phyloP scores from a whole-genome alignment of 2,797 vertebrate species.

The Psittacula echo region DNA sequence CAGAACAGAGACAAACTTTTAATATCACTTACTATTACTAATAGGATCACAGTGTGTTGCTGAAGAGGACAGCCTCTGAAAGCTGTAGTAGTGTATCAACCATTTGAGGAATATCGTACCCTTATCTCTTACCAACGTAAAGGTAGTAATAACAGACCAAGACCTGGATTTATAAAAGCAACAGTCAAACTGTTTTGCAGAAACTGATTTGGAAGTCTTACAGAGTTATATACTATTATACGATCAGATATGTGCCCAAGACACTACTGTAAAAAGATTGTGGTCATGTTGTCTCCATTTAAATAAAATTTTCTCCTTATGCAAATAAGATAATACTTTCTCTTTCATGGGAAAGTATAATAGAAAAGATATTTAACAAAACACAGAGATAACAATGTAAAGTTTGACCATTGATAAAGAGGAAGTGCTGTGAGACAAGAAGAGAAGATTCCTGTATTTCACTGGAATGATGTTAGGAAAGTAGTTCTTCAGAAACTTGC shows the following conservation, averaged over 20 bases:
- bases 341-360: background rate
- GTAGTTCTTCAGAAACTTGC: slow-evolving; percentile 57
- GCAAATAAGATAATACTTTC: background rate
- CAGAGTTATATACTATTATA: background rate
- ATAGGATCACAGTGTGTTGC: background rate
- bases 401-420: background rate
- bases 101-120: background rate
- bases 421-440: background rate
- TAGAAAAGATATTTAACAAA: background rate
- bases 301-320: background rate
- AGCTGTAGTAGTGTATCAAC: background rate
- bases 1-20: background rate
- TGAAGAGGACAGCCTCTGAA: background rate
- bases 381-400: background rate
- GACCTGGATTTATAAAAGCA: background rate
- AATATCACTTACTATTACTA: background rate
- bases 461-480: slow-evolving; percentile 32
- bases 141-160: background rate
- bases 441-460: slow-evolving; percentile 21
- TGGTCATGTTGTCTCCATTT: background rate
- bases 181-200: background rate
- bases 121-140: background rate
- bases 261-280: background rate
- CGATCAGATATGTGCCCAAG: background rate
- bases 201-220: background rate